A percentile compares a stretch with the other conserved stretches of the same genome.
phyloP scores from a whole-genome alignment of 2,888 invertebrate genomes.

The Aleiodes alternator region DNA sequence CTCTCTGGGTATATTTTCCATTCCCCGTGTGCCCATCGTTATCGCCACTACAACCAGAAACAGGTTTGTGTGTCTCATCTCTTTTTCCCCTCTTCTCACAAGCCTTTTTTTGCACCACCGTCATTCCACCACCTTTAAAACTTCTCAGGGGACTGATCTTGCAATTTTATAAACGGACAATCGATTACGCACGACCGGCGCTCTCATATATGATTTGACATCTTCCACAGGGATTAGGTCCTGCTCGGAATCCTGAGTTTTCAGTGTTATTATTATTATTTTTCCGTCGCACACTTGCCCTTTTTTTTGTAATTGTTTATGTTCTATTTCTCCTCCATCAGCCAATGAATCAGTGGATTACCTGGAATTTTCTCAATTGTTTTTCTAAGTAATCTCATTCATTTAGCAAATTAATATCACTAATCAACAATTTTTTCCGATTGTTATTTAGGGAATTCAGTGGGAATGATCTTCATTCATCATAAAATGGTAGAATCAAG shows the following conservation, averaged over 20 bases:
- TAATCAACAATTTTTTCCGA: no score
- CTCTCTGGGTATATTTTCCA: conserved; percentile 54
- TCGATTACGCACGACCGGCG: conserved; percentile 25
- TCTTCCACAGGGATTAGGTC: neutral
- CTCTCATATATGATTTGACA: conserved; percentile 8
- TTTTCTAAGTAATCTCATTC: neutral
- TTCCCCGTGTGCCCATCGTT: conserved; percentile 49
- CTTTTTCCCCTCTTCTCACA: neutral
- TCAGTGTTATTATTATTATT: neutral
- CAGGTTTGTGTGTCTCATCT: neutral
- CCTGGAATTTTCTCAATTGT: neutral
- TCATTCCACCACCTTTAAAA: neutral
- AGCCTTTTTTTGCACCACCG: neutral
- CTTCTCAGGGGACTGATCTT: conserved; percentile 11
- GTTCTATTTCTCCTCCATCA: conserved; percentile 1
- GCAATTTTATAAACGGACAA: conserved; percentile 30
- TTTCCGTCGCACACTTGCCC: neutral
- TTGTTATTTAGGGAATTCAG: no score
- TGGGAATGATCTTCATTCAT: no score
- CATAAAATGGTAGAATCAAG: no score
- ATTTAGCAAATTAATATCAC: neutral
- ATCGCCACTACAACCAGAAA: conserved; percentile 50
- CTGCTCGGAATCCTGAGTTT: neutral
- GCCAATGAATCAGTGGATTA: conserved; percentile 21
- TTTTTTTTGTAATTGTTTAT: neutral